phyloP scores from a whole-genome alignment of 1,140 invertebrate species.

The Drosophila paulistorum region DNA sequence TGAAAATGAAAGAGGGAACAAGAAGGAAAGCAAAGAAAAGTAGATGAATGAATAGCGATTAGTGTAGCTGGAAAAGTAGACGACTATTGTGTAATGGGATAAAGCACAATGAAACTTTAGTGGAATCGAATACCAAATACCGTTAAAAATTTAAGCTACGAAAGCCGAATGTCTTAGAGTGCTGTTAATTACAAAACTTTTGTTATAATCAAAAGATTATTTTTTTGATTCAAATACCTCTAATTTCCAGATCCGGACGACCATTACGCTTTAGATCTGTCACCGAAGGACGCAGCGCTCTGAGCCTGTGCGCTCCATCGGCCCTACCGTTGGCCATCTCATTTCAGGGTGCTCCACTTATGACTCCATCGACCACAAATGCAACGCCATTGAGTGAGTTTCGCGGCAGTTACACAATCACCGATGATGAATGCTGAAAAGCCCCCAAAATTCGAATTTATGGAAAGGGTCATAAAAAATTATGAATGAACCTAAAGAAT shows the following conservation, averaged over 20 bases:
- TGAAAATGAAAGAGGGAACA: constrained; percentile 12
- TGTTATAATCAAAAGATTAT: too few relatives aligned
- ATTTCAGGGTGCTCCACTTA: constrained; percentile 85
- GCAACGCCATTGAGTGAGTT: constrained; percentile 80
- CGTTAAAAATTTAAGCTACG: background rate
- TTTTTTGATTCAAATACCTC: background rate
- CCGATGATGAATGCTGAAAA: constrained; percentile 77
- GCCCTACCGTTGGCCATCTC: constrained; percentile 86
- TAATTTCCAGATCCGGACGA: constrained; percentile 84
- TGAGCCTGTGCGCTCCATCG: constrained; percentile 85
- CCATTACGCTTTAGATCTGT: constrained; percentile 86
- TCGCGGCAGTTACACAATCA: constrained; percentile 75
- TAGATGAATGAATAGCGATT: constrained; percentile 50
- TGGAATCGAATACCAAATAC: background rate
- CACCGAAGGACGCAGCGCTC: constrained; percentile 85
- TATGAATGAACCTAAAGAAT: constrained; percentile 4
- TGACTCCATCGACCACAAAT: constrained; percentile 83
- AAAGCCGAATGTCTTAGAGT: background rate
- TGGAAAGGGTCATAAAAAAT: constrained; percentile 24
- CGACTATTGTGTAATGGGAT: constrained; percentile 9
- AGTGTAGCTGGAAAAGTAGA: constrained; percentile 21
- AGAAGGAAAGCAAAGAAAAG: background rate
- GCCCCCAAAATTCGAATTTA: constrained; percentile 51
- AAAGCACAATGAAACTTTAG: background rate
- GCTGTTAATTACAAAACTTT: too few relatives aligned